These are phyloP conservation scores for Melanotaenia trifasciata DNA, from an alignment of 2,797 vertebrate species.

Conservation along the genomic window DNA sequence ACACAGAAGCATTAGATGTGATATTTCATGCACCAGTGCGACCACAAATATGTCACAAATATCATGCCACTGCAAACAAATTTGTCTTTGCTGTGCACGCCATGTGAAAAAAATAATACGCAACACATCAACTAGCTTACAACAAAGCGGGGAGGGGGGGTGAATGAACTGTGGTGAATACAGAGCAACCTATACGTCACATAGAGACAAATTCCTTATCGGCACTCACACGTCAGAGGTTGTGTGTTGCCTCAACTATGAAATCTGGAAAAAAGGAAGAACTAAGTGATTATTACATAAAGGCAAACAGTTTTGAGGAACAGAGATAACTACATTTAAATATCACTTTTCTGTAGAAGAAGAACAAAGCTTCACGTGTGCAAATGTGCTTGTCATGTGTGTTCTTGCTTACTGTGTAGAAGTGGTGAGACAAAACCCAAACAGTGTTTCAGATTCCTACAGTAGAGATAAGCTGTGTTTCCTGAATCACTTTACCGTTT, in stretches of 20 bases:
- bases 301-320: constrained; percentile 56
- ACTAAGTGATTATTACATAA: constrained; percentile 47
- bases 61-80: neutral
- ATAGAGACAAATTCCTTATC: constrained; percentile 3
- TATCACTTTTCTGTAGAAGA: constrained; percentile 29
- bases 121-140: neutral
- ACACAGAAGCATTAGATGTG: constrained; percentile 24
- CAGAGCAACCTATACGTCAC: constrained; percentile 4
- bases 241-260: constrained; percentile 26
- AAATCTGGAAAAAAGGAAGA: constrained; percentile 26
- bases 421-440: constrained; percentile 7
- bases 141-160: neutral
- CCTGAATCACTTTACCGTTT: constrained; percentile 13
- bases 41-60: neutral
- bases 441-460: constrained; percentile 34
- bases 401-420: neutral
- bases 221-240: constrained; percentile 18
- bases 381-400: neutral
- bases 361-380: neutral
- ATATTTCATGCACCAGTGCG: neutral
- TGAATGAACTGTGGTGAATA: constrained; percentile 17
- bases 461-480: constrained; percentile 46
- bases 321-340: constrained; percentile 36
- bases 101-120: neutral
- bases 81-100: neutral